These are phyloP conservation scores for Loripinus fragilis DNA, from an alignment of 2,888 invertebrate genomes.

Conservation along the genomic window DNA sequence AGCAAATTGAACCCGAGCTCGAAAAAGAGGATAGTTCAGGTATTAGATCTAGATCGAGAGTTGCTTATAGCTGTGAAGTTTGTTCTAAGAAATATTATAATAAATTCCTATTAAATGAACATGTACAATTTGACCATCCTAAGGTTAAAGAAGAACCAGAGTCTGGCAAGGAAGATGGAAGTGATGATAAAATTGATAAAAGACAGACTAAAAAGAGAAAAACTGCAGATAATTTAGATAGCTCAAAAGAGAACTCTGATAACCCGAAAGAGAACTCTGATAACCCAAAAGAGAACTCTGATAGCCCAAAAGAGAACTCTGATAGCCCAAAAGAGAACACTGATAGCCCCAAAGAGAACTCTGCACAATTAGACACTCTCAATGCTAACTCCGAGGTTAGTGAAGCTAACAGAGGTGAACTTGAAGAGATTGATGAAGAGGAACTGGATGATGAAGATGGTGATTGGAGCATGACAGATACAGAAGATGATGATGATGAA, in stretches of 20 bases:
- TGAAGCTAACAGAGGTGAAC: constrained; percentile 19
- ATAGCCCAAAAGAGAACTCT: not conserved
- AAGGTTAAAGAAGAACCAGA: constrained; percentile 6
- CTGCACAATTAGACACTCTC: too few relatives aligned
- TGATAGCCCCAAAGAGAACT: too few relatives aligned
- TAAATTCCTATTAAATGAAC: constrained; percentile 42
- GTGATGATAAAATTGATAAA: not conserved
- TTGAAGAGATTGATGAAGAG: constrained; percentile 21
- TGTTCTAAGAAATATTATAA: constrained; percentile 39
- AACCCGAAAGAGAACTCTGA: not conserved
- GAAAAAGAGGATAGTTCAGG: constrained; percentile 7
- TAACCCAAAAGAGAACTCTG: too few relatives aligned
- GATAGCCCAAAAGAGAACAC: too few relatives aligned
- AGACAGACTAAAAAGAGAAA: not conserved
- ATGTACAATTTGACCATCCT: constrained; percentile 6
- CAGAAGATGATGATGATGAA: constrained; percentile 20
- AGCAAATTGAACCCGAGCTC: not conserved
- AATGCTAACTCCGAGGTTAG: constrained; percentile 16
- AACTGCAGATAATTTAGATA: too few relatives aligned
- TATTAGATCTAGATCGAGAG: constrained; percentile 26
- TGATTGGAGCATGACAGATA: not conserved
- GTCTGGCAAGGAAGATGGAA: constrained; percentile 3
- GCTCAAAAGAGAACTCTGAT: not conserved
- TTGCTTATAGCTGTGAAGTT: constrained; percentile 36
- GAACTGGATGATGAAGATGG: constrained; percentile 18